Evolutionary conservation across 1,140 invertebrate species (phyloP).

Genomic region (Ostrea edulis): DNA sequence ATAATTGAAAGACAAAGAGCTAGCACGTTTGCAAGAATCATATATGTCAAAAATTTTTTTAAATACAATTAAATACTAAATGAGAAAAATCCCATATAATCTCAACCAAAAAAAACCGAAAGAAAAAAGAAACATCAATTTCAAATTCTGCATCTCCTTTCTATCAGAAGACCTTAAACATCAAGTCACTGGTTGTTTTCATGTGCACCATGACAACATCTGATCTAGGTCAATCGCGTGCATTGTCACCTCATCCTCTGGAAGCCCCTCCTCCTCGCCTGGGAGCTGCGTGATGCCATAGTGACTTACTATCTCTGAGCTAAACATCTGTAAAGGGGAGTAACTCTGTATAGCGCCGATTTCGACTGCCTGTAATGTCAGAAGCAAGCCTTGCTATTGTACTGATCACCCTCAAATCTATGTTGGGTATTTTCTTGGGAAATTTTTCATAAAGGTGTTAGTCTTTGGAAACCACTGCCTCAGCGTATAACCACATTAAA

Average conservation of each 20-base stretch:
- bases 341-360: conserved; percentile 33
- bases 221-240: conserved; percentile 30
- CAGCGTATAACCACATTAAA: not conserved
- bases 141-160: not conserved
- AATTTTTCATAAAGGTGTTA: not conserved
- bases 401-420: conserved; percentile 13
- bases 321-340: conserved; percentile 87
- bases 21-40: not conserved
- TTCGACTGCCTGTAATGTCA: conserved; percentile 54
- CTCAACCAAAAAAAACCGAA: no score
- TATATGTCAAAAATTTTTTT: not conserved
- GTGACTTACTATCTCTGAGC: conserved; percentile 94
- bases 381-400: conserved; percentile 56
- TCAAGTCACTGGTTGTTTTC: not conserved
- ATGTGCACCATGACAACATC: conserved; percentile 31
- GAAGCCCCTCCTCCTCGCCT: conserved; percentile 68
- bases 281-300: conserved; percentile 85
- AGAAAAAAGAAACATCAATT: not conserved
- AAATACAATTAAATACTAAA: no score
- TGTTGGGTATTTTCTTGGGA: not conserved
- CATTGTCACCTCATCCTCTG: conserved; percentile 59
- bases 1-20: not conserved
- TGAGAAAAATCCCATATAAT: no score
- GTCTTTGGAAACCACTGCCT: conserved; percentile 10
- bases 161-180: not conserved